These are phyloP conservation scores for Siniperca undulata DNA, from an alignment of 2,797 vertebrate genomes.

Conservation along the genomic window DNA sequence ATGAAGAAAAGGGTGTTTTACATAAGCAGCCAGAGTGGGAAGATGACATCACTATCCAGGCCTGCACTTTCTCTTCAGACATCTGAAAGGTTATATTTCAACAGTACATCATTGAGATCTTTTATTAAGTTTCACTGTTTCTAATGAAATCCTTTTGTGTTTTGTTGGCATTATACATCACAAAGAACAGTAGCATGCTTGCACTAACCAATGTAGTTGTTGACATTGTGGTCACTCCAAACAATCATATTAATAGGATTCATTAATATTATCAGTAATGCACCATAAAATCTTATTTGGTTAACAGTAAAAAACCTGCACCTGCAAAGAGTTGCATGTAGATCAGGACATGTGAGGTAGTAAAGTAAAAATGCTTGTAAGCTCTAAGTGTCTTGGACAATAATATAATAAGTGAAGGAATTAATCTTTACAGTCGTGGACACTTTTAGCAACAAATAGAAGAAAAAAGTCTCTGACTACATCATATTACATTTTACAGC, in stretches of 20 bases:
- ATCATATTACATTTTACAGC: not conserved
- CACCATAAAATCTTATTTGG: not conserved
- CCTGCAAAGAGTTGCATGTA: not conserved
- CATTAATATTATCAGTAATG: conserved; percentile 9
- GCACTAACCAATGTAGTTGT: conserved; percentile 16
- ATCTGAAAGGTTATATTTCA: not conserved
- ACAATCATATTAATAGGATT: not conserved
- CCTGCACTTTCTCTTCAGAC: conserved; percentile 22
- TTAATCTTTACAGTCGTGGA: not conserved
- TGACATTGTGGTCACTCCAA: conserved; percentile 8
- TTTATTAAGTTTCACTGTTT: conserved; percentile 4
- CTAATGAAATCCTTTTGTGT: conserved; percentile 28
- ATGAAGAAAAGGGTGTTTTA: conserved; percentile 6
- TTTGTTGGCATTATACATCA: not conserved
- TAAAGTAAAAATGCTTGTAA: not conserved
- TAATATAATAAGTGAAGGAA: not conserved
- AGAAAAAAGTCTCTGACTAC: no score
- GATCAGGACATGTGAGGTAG: not conserved
- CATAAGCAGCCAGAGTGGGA: conserved; percentile 37
- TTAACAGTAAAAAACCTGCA: not conserved
- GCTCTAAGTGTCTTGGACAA: not conserved
- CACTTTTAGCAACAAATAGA: no score
- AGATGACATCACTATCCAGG: conserved; percentile 49
- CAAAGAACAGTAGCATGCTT: conserved; percentile 12
- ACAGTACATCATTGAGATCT: not conserved